Percentiles rank a stretch among this genome's conserved stretches.
phyloP scores from a whole-genome alignment of 2,113 vertebrate genomes.

The Toxotes chatareus region DNA sequence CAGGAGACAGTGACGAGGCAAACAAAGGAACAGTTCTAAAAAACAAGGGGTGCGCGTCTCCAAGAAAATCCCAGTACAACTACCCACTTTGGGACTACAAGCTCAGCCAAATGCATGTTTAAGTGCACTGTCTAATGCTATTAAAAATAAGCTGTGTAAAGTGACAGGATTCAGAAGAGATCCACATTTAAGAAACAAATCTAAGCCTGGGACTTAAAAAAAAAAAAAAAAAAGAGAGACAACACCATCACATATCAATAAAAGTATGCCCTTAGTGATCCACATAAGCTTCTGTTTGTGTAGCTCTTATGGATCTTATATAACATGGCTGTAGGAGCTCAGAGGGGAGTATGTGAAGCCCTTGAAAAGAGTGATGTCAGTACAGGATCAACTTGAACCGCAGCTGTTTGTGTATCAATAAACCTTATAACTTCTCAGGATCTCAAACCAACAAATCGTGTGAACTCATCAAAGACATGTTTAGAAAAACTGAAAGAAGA shows the following conservation, averaged over 20 bases:
- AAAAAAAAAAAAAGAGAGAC: neutral
- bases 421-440: neutral
- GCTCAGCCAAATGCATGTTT: neutral
- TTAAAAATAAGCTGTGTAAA: neutral
- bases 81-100: neutral
- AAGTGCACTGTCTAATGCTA: neutral
- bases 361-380: neutral
- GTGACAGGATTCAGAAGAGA: neutral
- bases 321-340: neutral
- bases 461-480: neutral
- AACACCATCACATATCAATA: neutral
- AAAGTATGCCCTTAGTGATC: neutral
- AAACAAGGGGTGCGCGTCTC: neutral
- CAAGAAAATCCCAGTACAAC: neutral
- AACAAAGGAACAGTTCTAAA: constrained; percentile 15
- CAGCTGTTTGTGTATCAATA: neutral
- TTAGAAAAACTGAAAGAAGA: neutral
- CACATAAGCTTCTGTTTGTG: neutral
- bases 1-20: constrained; percentile 36
- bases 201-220: neutral
- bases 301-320: neutral
- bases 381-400: neutral
- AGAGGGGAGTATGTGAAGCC: neutral
- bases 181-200: neutral
- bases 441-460: no score